phyloP scores from a whole-genome alignment of 2,797 vertebrate species.

The Helarctos malayanus region DNA sequence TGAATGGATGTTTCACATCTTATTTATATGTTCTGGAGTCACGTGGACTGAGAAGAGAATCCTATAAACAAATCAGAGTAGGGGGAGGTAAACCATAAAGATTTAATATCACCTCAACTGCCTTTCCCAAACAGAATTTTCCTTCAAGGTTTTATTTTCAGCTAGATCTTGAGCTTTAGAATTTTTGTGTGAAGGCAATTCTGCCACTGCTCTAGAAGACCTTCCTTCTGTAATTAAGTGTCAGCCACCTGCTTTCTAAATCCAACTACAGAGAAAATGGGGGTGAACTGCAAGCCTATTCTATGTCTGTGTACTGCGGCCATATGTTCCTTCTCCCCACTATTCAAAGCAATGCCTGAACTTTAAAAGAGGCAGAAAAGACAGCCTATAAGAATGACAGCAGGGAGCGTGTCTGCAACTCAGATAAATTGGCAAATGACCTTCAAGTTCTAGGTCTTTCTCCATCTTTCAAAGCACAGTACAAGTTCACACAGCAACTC shows the following conservation, averaged over 20 bases:
- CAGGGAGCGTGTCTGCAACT: not conserved
- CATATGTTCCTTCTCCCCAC: conserved; percentile 65
- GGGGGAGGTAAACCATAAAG: not conserved
- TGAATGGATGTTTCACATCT: not conserved
- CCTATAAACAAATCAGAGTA: conserved; percentile 44
- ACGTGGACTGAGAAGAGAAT: not conserved
- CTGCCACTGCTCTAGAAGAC: conserved; percentile 42
- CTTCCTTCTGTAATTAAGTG: conserved; percentile 51
- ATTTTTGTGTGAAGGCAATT: conserved; percentile 44
- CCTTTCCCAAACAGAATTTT: conserved; percentile 57
- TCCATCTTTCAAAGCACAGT: conserved; percentile 58
- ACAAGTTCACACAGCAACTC: not conserved
- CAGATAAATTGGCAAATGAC: conserved; percentile 49
- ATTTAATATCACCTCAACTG: not conserved
- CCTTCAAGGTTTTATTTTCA: conserved; percentile 61
- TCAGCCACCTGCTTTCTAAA: conserved; percentile 76
- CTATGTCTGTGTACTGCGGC: not conserved
- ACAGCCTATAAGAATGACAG: not conserved
- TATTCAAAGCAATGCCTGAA: conserved; percentile 13
- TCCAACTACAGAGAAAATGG: conserved; percentile 60
- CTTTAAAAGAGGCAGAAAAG: conserved; percentile 50
- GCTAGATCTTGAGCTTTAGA: conserved; percentile 49
- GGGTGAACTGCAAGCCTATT: conserved; percentile 14
- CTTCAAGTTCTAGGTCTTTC: conserved; percentile 57
- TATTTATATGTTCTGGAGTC: conserved; percentile 24